Conservation (phyloP, 2,797 vertebrate genomes). For the Falco columbarius region DNA sequence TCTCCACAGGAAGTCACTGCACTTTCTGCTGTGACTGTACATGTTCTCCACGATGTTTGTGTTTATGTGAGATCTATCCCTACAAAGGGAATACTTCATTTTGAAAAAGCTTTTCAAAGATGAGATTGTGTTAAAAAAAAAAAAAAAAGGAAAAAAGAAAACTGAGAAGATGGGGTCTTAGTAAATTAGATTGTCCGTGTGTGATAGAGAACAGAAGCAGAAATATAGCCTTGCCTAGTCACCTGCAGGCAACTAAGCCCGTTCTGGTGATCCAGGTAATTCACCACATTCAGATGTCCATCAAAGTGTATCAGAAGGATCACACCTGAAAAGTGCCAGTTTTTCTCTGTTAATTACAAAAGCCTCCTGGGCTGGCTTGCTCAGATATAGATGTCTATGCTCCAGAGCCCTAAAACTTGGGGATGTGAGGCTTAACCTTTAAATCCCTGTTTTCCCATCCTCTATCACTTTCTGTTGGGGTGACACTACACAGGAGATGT, state of each 20-base stretch:
- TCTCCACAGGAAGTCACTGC: neutral
- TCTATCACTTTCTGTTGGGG: neutral
- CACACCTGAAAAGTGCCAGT: neutral
- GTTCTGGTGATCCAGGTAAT: neutral
- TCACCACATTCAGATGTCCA: neutral
- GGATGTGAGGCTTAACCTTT: neutral
- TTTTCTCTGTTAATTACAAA: neutral
- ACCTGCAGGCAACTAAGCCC: neutral
- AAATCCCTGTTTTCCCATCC: neutral
- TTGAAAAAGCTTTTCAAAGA: neutral
- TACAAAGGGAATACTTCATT: neutral
- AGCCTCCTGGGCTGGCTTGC: neutral
- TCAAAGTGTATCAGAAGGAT: neutral
- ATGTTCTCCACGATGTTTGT: fast-evolving
- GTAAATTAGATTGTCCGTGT: neutral
- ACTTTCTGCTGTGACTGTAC: neutral
- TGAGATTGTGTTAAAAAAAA: neutral
- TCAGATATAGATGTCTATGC: neutral
- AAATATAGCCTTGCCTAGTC: neutral
- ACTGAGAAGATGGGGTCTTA: neutral
- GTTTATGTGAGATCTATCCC: neutral
- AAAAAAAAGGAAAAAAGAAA: neutral
- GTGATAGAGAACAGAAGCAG: neutral
- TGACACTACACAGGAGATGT: neutral
- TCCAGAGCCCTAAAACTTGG: neutral